These are phyloP conservation scores for Sthenelais limicola DNA, from an alignment of 2,888 invertebrate genomes.

Conservation along the genomic window DNA sequence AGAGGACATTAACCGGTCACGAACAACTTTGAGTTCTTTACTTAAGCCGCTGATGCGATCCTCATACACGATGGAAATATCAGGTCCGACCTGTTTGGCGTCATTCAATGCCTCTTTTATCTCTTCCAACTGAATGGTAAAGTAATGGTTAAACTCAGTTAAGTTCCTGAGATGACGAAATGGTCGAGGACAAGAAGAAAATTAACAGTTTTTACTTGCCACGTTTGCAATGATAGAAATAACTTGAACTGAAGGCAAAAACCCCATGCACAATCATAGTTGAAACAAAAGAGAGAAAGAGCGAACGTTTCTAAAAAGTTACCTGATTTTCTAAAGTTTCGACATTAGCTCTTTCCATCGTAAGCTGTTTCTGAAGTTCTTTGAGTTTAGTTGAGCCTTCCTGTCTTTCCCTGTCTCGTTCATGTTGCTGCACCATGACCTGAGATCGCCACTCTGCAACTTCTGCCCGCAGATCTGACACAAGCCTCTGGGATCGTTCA, in stretches of 20 bases:
- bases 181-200: too few relatives aligned
- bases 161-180: too few relatives aligned
- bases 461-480: slow-evolving; percentile 19
- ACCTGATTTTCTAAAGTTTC: slow-evolving; percentile 82
- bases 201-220: too few relatives aligned
- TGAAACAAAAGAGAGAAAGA: neutral
- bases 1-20: slow-evolving; percentile 78
- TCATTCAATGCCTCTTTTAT: slow-evolving; percentile 54
- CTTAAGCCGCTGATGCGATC: slow-evolving; percentile 74
- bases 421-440: slow-evolving; percentile 77
- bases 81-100: slow-evolving; percentile 51
- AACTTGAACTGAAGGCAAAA: too few relatives aligned
- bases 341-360: slow-evolving; percentile 82
- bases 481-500: slow-evolving; percentile 8
- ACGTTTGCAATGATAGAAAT: too few relatives aligned
- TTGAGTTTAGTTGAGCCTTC: slow-evolving; percentile 85
- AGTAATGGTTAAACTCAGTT: too few relatives aligned
- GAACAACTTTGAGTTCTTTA: slow-evolving; percentile 79
- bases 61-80: slow-evolving; percentile 57
- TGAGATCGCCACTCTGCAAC: slow-evolving; percentile 45
- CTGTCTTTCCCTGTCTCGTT: slow-evolving; percentile 85
- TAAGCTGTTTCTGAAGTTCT: slow-evolving; percentile 84
- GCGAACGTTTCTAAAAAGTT: slow-evolving; percentile 8
- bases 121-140: slow-evolving; percentile 60
- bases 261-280: too few relatives aligned